Percentiles rank a stretch among this genome's conserved stretches.
Conservation (phyloP, 2,888 invertebrate genomes). For the Tenodera sinensis region DNA sequence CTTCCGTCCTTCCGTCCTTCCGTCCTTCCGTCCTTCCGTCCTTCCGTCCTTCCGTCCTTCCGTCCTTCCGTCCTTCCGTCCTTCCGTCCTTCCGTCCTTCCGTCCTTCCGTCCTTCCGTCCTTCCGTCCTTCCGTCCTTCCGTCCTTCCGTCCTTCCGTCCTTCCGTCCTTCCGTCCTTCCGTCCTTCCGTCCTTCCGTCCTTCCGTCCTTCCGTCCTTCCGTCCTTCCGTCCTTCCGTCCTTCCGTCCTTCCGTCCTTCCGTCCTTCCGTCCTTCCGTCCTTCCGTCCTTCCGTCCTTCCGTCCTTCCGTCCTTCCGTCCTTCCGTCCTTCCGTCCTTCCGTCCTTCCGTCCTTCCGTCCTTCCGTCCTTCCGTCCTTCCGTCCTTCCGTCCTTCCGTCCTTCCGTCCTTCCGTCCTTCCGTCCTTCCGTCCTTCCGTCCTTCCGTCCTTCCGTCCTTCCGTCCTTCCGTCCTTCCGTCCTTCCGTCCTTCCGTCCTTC, state of each 20-base stretch:
- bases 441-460: slow-evolving; percentile 18
- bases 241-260: slow-evolving; percentile 18
- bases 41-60: slow-evolving; percentile 18
- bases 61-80: slow-evolving; percentile 19
- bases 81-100: slow-evolving; percentile 17
- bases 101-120: slow-evolving; percentile 19
- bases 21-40: slow-evolving; percentile 18
- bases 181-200: slow-evolving; percentile 19
- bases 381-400: slow-evolving; percentile 19
- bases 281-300: slow-evolving; percentile 17
- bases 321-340: slow-evolving; percentile 18
- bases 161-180: slow-evolving; percentile 18
- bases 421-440: slow-evolving; percentile 19
- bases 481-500: slow-evolving; percentile 18
- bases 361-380: slow-evolving; percentile 18
- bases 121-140: slow-evolving; percentile 18
- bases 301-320: slow-evolving; percentile 19
- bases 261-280: slow-evolving; percentile 19
- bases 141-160: slow-evolving; percentile 18
- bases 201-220: slow-evolving; percentile 18
- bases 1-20: slow-evolving; percentile 18
- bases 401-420: slow-evolving; percentile 17
- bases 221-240: slow-evolving; percentile 18
- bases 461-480: slow-evolving; percentile 18
- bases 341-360: slow-evolving; percentile 18